Percentiles rank a stretch among this genome's conserved stretches.
phyloP scores from a whole-genome alignment of 2,888 invertebrate genomes.

The Apamea sordens region DNA sequence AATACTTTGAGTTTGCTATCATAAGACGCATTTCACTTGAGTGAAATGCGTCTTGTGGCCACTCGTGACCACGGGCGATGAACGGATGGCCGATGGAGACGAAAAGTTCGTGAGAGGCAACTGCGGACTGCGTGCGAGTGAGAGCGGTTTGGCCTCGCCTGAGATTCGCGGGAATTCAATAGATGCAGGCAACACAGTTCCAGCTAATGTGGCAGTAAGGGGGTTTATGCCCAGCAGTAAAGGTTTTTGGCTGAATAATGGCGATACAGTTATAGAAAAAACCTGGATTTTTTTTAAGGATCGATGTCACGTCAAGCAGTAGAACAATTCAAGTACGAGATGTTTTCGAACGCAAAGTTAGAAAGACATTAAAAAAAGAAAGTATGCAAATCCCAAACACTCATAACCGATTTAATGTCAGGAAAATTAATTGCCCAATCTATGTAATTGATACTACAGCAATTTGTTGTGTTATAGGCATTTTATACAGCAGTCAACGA shows the following conservation, averaged over 20 bases:
- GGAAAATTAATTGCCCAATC: no score
- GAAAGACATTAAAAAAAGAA: not conserved
- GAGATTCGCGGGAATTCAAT: not conserved
- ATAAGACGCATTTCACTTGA: not conserved
- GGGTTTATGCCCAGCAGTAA: no score
- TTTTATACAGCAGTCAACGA: no score
- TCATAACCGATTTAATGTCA: not conserved
- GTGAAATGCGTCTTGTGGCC: not conserved
- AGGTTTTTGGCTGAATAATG: rapidly evolving
- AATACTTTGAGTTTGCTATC: no score
- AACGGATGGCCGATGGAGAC: not conserved
- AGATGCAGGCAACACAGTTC: not conserved
- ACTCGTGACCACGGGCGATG: no score
- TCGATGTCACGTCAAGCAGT: not conserved
- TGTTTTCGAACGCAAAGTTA: not conserved
- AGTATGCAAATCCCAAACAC: not conserved
- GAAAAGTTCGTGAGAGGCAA: not conserved
- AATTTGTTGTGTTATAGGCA: not conserved
- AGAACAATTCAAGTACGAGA: no score
- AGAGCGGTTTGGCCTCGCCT: not conserved
- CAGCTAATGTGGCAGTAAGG: not conserved
- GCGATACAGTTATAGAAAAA: not conserved
- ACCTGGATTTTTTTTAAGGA: not conserved
- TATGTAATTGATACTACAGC: not conserved
- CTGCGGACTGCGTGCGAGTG: not conserved